phyloP scores from a whole-genome alignment of 1,140 invertebrate genomes.

The Cotesia typhae region DNA sequence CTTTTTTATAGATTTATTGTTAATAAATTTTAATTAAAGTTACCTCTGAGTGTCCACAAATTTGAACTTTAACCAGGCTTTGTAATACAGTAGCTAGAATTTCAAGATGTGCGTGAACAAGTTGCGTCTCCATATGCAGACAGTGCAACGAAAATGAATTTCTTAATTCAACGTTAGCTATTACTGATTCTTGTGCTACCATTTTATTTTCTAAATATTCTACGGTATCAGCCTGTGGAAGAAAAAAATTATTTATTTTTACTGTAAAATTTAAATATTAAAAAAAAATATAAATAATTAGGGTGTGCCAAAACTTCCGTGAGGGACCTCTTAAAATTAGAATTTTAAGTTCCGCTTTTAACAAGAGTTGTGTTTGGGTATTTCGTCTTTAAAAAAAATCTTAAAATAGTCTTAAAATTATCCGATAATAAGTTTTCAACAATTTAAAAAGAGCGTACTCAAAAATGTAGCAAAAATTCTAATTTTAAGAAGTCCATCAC shows the following conservation, averaged over 20 bases:
- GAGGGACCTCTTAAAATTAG: too few relatives aligned
- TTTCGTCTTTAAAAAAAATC: too few relatives aligned
- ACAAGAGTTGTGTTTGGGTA: too few relatives aligned
- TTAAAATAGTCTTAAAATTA: too few relatives aligned
- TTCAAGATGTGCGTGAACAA: constrained; percentile 75
- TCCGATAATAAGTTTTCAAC: too few relatives aligned
- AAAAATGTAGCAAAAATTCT: too few relatives aligned
- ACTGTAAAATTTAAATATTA: too few relatives aligned
- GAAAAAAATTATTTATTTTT: constrained; percentile 18
- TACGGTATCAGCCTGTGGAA: constrained; percentile 70
- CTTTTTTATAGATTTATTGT: background rate
- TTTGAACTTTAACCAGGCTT: constrained; percentile 71
- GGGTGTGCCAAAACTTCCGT: too few relatives aligned
- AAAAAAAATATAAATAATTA: too few relatives aligned
- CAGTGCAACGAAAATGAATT: constrained; percentile 78
- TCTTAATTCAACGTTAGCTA: constrained; percentile 75
- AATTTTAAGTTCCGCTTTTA: too few relatives aligned
- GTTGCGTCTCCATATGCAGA: constrained; percentile 77
- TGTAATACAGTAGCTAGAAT: constrained; percentile 72
- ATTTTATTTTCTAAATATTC: constrained; percentile 75
- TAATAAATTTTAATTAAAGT: constrained; percentile 19
- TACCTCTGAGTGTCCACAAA: constrained; percentile 73
- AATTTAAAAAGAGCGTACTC: too few relatives aligned
- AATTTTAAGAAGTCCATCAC: too few relatives aligned
- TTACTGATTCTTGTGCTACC: constrained; percentile 76